Percentiles rank a stretch among this genome's conserved stretches.
phyloP scores from a whole-genome alignment of 2,797 vertebrate species.

The Zonotrichia albicollis region DNA sequence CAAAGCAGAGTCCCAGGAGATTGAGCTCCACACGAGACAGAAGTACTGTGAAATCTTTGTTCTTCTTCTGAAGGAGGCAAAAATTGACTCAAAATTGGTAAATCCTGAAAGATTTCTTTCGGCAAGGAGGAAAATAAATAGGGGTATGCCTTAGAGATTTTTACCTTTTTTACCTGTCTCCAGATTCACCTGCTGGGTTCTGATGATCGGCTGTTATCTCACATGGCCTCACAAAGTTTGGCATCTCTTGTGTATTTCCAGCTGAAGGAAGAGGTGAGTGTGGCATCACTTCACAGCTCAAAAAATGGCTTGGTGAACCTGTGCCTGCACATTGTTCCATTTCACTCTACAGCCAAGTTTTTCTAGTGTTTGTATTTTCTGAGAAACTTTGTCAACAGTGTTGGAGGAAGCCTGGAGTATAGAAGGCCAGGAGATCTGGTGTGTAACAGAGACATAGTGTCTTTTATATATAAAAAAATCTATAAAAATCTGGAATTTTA shows the following conservation, averaged over 20 bases:
- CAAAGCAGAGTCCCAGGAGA: conserved; percentile 37
- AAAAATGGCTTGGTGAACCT: background rate
- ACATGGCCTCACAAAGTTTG: conserved; percentile 83
- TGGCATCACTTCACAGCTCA: background rate
- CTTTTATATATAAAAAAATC: background rate
- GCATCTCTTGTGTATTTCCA: conserved; percentile 79
- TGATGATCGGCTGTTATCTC: conserved; percentile 79
- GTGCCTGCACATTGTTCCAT: background rate
- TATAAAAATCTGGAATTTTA: background rate
- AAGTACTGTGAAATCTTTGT: conserved; percentile 65
- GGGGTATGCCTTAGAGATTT: background rate
- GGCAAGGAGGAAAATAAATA: background rate
- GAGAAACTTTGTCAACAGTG: background rate
- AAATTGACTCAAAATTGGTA: conserved; percentile 72
- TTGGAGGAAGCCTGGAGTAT: background rate
- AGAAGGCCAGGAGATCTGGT: background rate
- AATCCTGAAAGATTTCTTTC: background rate
- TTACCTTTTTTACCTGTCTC: background rate
- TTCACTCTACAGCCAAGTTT: background rate
- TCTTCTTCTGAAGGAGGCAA: conserved; percentile 61
- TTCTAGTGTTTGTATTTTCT: background rate
- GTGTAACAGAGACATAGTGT: background rate
- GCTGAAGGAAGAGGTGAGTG: conserved; percentile 76
- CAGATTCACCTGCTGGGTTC: conserved; percentile 78
- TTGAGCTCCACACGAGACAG: background rate